phyloP scores from a whole-genome alignment of 2,888 invertebrate genomes.

The Hirudinaria manillensis region DNA sequence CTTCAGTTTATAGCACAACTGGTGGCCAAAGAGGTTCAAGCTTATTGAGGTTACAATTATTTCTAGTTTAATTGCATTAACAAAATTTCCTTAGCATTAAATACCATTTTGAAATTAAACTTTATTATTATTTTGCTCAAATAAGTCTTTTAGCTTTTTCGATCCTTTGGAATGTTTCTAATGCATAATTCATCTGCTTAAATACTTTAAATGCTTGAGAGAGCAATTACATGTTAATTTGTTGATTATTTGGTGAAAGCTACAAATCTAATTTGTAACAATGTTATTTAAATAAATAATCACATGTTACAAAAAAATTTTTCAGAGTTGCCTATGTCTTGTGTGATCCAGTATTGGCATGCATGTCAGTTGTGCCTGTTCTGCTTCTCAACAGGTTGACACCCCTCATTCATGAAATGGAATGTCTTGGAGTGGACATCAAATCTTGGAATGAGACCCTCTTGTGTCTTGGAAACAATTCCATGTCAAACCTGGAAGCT shows the following conservation, averaged over 20 bases:
- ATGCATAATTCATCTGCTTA: slow-evolving; percentile 2
- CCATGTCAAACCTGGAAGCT: background rate
- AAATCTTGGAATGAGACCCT: slow-evolving; percentile 33
- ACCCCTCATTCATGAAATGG: slow-evolving; percentile 32
- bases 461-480: slow-evolving; percentile 31
- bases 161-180: background rate
- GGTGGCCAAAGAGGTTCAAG: slow-evolving; percentile 38
- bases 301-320: background rate
- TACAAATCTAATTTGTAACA: background rate
- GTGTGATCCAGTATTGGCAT: slow-evolving; percentile 41
- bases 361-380: slow-evolving; percentile 38
- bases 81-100: background rate
- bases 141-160: too few relatives aligned
- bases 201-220: background rate
- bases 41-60: slow-evolving; percentile 38
- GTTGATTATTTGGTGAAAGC: background rate
- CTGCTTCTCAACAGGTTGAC: slow-evolving; percentile 39
- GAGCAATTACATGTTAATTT: background rate
- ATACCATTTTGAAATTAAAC: too few relatives aligned
- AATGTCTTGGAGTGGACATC: slow-evolving; percentile 27
- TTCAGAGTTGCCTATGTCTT: slow-evolving; percentile 40
- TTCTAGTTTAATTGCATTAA: background rate
- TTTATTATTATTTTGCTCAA: too few relatives aligned
- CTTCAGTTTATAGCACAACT: slow-evolving; percentile 42
- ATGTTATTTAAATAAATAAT: background rate